These are phyloP conservation scores for Hyppa rectilinea DNA, from an alignment of 2,888 invertebrate genomes.

Conservation along the genomic window DNA sequence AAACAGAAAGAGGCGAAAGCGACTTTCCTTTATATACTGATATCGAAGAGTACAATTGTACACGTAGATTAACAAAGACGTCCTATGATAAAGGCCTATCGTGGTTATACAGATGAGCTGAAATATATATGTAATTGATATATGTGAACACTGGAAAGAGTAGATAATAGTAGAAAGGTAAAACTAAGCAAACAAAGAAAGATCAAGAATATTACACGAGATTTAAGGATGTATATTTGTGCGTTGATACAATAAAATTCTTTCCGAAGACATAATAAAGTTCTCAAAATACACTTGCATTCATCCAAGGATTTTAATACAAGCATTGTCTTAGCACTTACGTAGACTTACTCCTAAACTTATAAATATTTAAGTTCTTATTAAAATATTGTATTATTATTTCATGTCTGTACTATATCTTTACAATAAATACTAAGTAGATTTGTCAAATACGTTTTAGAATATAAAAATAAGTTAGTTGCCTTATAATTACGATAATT, in stretches of 20 bases:
- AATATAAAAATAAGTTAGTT: constrained; percentile 74
- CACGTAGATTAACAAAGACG: neutral
- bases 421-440: constrained; percentile 64
- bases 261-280: neutral
- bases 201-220: neutral
- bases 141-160: neutral
- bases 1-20: neutral
- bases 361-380: constrained; percentile 12
- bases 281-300: constrained; percentile 12
- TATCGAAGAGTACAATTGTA: neutral
- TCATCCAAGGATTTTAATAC: neutral
- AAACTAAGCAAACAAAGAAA: neutral
- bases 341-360: neutral
- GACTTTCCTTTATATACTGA: neutral
- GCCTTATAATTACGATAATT: constrained; percentile 63
- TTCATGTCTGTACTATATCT: constrained; percentile 36
- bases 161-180: neutral
- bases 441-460: constrained; percentile 44
- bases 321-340: constrained; percentile 14
- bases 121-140: neutral
- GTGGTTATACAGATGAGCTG: too few relatives aligned
- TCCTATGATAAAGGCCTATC: too few relatives aligned
- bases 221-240: constrained; percentile 7
- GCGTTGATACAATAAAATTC: constrained; percentile 7
- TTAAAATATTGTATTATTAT: constrained; percentile 33